Conservation (phyloP, 2,888 invertebrate genomes). For the Phlogophora meticulosa region DNA sequence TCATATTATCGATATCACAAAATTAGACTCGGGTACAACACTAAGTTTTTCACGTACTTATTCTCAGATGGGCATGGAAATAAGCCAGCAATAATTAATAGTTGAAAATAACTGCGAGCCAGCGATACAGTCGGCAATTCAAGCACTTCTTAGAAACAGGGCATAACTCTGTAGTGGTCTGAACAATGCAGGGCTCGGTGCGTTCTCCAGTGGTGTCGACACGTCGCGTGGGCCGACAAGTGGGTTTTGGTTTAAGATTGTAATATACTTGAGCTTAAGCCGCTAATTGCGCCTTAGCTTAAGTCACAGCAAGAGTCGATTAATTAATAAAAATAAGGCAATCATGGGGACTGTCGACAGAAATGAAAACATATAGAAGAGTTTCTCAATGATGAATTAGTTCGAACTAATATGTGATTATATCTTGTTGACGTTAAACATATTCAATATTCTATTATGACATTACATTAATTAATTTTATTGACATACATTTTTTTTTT, state of each 20-base stretch:
- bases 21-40: slow-evolving; percentile 17
- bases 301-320: no score
- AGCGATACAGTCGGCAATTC: slow-evolving; percentile 44
- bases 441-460: no score
- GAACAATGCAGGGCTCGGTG: slow-evolving; percentile 49
- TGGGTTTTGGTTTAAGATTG: neutral
- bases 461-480: no score
- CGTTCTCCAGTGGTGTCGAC: slow-evolving; percentile 53
- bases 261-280: no score
- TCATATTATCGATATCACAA: slow-evolving; percentile 3
- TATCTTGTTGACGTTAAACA: no score
- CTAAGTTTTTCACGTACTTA: slow-evolving; percentile 45
- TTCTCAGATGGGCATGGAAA: slow-evolving; percentile 58
- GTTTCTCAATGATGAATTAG: no score
- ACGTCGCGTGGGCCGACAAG: slow-evolving; percentile 12
- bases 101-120: slow-evolving; percentile 57
- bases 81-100: slow-evolving; percentile 59
- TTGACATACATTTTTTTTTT: no score
- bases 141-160: slow-evolving; percentile 43
- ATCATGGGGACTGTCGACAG: no score
- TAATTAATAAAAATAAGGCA: no score
- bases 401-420: no score
- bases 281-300: no score
- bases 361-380: no score
- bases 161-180: slow-evolving; percentile 47